These are phyloP conservation scores for Leptoteleia sp. DNA, from an alignment of 1,140 invertebrate species.

Conservation along the genomic window DNA sequence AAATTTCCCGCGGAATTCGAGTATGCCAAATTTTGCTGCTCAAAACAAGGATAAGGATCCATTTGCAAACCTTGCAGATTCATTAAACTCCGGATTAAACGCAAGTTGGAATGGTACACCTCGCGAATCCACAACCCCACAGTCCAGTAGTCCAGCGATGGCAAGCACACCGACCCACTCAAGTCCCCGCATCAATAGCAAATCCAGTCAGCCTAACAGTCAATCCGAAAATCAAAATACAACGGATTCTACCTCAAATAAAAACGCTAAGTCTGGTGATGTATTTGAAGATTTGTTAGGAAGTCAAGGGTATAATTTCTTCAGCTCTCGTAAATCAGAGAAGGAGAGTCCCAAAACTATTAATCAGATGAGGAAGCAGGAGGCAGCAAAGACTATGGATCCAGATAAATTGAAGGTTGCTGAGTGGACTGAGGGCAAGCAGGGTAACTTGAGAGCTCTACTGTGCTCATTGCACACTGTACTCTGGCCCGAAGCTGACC, in stretches of 20 bases:
- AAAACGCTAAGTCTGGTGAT: slow-evolving; percentile 83
- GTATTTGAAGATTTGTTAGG: slow-evolving; percentile 95
- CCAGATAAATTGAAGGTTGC: slow-evolving; percentile 93
- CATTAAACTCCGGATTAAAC: slow-evolving; percentile 74
- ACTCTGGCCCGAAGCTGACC: slow-evolving; percentile 93
- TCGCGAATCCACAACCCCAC: slow-evolving; percentile 76
- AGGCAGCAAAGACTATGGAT: slow-evolving; percentile 93
- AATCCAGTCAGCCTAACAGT: slow-evolving; percentile 72
- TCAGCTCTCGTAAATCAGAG: slow-evolving; percentile 83
- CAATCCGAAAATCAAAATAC: slow-evolving; percentile 69
- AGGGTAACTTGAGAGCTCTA: slow-evolving; percentile 96
- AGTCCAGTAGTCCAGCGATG: slow-evolving; percentile 76
- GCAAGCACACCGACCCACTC: slow-evolving; percentile 77
- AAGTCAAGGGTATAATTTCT: slow-evolving; percentile 92
- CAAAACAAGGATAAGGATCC: slow-evolving; percentile 82
- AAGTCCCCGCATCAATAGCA: slow-evolving; percentile 72
- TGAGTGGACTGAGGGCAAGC: slow-evolving; percentile 95
- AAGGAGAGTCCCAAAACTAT: slow-evolving; percentile 93
- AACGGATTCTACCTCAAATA: slow-evolving; percentile 66
- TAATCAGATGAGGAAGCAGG: slow-evolving; percentile 95
- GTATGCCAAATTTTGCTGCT: slow-evolving; percentile 83
- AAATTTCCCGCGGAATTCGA: slow-evolving; percentile 83
- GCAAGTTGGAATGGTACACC: slow-evolving; percentile 79
- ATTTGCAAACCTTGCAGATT: slow-evolving; percentile 81
- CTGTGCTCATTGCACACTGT: slow-evolving; percentile 96